Base-by-base conservation (phyloP, 2,113 vertebrate genomes). In the Cnemophilus loriae region DNA sequence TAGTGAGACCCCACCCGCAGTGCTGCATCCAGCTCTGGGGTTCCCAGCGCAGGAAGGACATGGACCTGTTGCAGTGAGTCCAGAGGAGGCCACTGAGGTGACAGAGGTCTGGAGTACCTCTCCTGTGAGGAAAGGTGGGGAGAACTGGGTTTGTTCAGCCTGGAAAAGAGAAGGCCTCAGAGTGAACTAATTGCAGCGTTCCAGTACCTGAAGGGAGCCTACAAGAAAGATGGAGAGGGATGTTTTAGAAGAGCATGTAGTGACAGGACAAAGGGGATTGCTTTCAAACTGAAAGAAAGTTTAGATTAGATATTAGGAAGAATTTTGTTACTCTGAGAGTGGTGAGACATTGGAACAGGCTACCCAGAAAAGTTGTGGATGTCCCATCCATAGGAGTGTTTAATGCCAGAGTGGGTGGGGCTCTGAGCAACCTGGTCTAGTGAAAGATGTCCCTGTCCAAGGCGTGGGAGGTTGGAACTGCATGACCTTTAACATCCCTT, bases 61-160 rank as follows among this genome's bases (percentile, higher is more conserved):
- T 8, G 32, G 37, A 61, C 0, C 0, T 52, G 18, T 4, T 52
- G 22, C 0, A 42, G 16, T 1, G 1, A 42, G 37, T 86, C 17
- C 10, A 60, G 53, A 68, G 7, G 15, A 68, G 33, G 33, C 11
- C 46, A 27, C 21, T 7, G 42, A 37, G 35, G 27, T 67, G 39
- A 7, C 8, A 50, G 32, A 67, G 26, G 11, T 37, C 17, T 59
- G 46, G 27, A 27, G 14, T 10, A 60, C 27, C 22, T 68, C 27
- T 60, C 27, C 22, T 52, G 7, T 87, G 24, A 53, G 47, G 15
- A 61, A 61, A 28, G n/a, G 5, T 23, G 53, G 21, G 16, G n/a
- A 46, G 13, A 24, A 20, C 10, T n/a, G 9, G 6, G 9, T 15
- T 60, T 77, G 27, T 44, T 60, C 46, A 68, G 32, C 33, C 26